Percentiles rank a stretch among this genome's conserved stretches.
Evolutionary conservation across 2,888 invertebrate genomes (phyloP).

Genomic region (Chloroclysta siterata): DNA sequence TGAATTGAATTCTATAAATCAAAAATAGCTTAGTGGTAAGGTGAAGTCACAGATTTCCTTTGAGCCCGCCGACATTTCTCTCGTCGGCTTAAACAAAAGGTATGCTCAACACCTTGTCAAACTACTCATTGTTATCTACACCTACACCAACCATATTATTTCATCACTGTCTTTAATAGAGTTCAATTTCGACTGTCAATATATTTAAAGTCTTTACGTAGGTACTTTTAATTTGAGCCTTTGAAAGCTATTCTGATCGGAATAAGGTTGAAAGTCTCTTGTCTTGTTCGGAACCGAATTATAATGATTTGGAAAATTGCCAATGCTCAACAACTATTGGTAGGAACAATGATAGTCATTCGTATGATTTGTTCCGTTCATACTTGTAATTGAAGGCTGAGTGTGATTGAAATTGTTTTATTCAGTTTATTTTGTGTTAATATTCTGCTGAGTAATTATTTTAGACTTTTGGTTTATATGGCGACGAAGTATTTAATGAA

Average conservation of each 20-base stretch:
- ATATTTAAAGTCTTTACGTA: not conserved
- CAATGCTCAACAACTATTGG: slow-evolving; percentile 56
- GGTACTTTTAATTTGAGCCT: slow-evolving; percentile 2
- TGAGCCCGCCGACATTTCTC: slow-evolving; percentile 59
- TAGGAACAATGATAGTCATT: slow-evolving; percentile 53
- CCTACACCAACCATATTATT: slow-evolving; percentile 34
- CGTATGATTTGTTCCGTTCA: slow-evolving; percentile 59
- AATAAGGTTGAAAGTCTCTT: slow-evolving; percentile 10
- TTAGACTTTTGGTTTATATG: not conserved
- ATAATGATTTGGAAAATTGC: slow-evolving; percentile 50
- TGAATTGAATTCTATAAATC: slow-evolving; percentile 14
- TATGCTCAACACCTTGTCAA: slow-evolving; percentile 62
- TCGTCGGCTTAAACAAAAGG: slow-evolving; percentile 59
- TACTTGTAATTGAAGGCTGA: slow-evolving; percentile 58
- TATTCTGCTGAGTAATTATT: not conserved
- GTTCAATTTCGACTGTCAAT: slow-evolving; percentile 19
- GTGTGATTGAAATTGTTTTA: slow-evolving; percentile 24
- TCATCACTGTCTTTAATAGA: slow-evolving; percentile 12
- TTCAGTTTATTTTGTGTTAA: slow-evolving; percentile 11
- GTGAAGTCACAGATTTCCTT: slow-evolving; percentile 59
- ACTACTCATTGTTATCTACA: slow-evolving; percentile 57
- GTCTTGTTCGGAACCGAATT: slow-evolving; percentile 10
- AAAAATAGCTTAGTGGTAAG: slow-evolving; percentile 13
- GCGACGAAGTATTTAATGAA: not conserved
- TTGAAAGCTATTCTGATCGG: slow-evolving; percentile 1